Base-by-base conservation (phyloP, 2,797 vertebrate species). In the Rhodeus uyekii region DNA sequence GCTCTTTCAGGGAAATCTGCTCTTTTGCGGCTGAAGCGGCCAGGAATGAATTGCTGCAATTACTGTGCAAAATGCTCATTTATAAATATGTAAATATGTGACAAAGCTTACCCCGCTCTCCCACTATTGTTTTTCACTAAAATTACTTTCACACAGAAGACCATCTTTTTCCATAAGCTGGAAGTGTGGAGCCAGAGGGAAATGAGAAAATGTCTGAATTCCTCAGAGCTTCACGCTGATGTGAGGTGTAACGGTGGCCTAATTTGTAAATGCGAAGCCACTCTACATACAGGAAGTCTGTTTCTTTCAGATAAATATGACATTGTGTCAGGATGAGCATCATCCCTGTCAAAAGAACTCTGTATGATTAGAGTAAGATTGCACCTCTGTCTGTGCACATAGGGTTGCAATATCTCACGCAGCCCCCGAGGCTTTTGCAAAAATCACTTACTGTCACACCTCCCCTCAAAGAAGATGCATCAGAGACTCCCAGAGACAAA, bases 121-220 rank as follows among this genome's bases (percentile, higher is more conserved):
- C 19, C 3, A 0, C 3, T 71, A 1, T 60, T 65, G 19, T 7
- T 18, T 71, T 19, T 29, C 8, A 46, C 13, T 64, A 58, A 82
- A 69, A 61, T 72, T 63, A 5, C 46, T 73, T 86, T 82, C 44
- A 76, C 18, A 29, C 12, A 44, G 16, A 46, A 39, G 29, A n/a
- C 48, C 13, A 36, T 72, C 24, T 27, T 71, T 79, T 68, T 39
- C 24, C 27, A 38, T 32, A 8, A 58, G 34, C 27, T 24, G 18
- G 8, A 42, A 53, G 42, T 60, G 18, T 48, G 46, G 53, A 64
- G 50, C 76, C 13, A 19, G 42, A 64, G 18, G 39, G 27, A 16
- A 72, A 36, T 61, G 34, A 80, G 74, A n/a, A 81, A 85, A n/a
- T 81, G n/a, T 80, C 32, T 58, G 53, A 83, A 50, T 72, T 85